These are phyloP conservation scores for Kryphioiulus occultus DNA, from an alignment of 2,888 invertebrate species.

Conservation along the genomic window DNA sequence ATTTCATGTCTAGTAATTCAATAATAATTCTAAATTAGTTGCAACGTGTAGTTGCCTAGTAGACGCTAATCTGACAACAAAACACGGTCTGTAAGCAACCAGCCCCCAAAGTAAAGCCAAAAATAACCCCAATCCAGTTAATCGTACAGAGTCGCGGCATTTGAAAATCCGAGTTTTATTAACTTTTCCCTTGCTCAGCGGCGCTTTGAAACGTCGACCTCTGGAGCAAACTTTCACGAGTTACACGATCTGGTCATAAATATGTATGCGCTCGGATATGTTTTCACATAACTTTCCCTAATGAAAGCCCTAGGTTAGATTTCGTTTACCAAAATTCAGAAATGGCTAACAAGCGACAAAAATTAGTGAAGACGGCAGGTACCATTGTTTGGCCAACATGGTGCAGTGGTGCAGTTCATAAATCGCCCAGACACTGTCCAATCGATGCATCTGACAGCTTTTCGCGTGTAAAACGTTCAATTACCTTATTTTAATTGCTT, in stretches of 20 bases:
- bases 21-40: too few relatives aligned
- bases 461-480: background rate
- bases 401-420: background rate
- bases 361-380: background rate
- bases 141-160: background rate
- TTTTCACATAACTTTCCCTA: conserved; percentile 11
- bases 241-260: conserved; percentile 16
- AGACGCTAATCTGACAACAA: too few relatives aligned
- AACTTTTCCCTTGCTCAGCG: background rate
- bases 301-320: background rate
- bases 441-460: background rate
- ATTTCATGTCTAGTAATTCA: too few relatives aligned
- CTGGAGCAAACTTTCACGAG: background rate
- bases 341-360: background rate
- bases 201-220: conserved; percentile 23
- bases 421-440: background rate
- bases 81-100: background rate
- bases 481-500: conserved; percentile 6
- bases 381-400: background rate
- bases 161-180: background rate
- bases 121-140: conserved; percentile 23
- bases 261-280: background rate
- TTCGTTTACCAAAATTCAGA: background rate
- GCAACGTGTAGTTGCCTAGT: too few relatives aligned
- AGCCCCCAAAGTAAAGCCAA: background rate